Evolutionary conservation across 2,797 vertebrate species (phyloP).

Genomic region (Rousettus madagascariensis): DNA sequence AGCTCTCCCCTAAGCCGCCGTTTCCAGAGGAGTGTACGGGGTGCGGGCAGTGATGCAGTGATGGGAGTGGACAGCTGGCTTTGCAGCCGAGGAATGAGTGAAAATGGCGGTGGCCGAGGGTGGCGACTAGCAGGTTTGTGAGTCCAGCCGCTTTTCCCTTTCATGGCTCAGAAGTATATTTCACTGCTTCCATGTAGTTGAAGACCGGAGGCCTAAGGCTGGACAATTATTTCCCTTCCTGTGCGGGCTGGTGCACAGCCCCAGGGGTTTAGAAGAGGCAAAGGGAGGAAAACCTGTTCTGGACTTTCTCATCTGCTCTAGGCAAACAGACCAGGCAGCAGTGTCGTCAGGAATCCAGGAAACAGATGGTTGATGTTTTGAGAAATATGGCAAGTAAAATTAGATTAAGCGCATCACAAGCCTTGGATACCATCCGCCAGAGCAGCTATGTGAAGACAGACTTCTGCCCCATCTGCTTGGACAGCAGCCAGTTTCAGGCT

Average conservation of each 20-base stretch:
- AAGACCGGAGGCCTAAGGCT: neutral
- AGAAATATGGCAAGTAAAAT: slow-evolving; percentile 64
- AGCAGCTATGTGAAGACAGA: neutral
- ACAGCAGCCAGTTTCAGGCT: neutral
- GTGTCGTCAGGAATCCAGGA: slow-evolving; percentile 56
- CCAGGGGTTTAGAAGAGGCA: neutral
- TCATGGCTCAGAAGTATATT: neutral
- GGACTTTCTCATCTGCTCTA: neutral
- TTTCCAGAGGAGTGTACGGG: neutral
- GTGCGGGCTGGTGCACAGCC: neutral
- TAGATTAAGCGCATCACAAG: slow-evolving; percentile 28
- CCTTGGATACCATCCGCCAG: slow-evolving; percentile 14
- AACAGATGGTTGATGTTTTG: slow-evolving; percentile 68
- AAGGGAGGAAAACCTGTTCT: neutral
- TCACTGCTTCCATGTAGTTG: neutral
- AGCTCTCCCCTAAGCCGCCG: neutral
- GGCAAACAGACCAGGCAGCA: neutral
- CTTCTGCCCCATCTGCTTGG: neutral
- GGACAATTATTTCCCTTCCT: neutral
- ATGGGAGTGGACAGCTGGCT: neutral
- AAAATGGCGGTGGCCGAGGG: neutral
- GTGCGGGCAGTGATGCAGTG: neutral
- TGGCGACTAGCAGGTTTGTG: neutral
- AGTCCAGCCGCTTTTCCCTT: neutral
- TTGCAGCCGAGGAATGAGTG: neutral